Percentiles rank a stretch among this genome's conserved stretches.
Conservation (phyloP, 2,113 vertebrate species). For the Nannospalax galili region DNA sequence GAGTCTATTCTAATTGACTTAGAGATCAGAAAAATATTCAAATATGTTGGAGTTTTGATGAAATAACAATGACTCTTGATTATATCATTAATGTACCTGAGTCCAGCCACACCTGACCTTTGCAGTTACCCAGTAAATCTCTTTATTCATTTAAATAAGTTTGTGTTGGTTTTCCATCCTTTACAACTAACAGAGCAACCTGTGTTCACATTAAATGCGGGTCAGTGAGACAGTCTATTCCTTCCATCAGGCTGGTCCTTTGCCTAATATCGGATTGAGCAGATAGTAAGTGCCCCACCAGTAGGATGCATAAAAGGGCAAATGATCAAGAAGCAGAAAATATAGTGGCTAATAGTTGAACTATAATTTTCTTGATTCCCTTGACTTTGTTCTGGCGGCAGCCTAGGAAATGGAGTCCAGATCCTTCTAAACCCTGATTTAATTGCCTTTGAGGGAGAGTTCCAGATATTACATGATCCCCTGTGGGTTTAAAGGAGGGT, state of each 20-base stretch:
- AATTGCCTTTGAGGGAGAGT: conserved; percentile 39
- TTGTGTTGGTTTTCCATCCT: not conserved
- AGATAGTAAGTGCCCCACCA: not conserved
- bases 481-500: conserved; percentile 16
- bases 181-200: not conserved
- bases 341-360: not conserved
- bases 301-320: not conserved
- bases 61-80: not conserved
- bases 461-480: conserved; percentile 62
- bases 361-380: conserved; percentile 41
- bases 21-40: not conserved
- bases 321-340: conserved; percentile 34
- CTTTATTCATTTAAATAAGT: not conserved
- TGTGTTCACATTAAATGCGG: not conserved
- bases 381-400: conserved; percentile 46
- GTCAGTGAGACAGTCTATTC: not conserved
- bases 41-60: not conserved
- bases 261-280: not conserved
- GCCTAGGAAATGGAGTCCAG: conserved; percentile 51
- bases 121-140: not conserved
- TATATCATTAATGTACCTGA: not conserved
- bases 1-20: not conserved
- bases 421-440: conserved; percentile 51
- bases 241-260: not conserved
- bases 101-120: not conserved